These are phyloP conservation scores for Chrysomallon squamiferum DNA, from an alignment of 1,140 invertebrate species.

Conservation along the genomic window DNA sequence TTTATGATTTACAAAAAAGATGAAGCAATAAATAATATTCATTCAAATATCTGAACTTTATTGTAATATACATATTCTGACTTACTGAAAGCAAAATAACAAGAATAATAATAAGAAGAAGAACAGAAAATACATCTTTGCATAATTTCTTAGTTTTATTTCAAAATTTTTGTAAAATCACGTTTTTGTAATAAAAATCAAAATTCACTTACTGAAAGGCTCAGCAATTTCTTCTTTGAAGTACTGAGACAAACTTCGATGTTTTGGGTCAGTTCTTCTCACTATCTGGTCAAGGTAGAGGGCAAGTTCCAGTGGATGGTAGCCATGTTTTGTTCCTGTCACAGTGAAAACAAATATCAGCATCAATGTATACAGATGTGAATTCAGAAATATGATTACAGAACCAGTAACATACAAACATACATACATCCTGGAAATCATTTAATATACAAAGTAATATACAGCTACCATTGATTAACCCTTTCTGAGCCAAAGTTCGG, in stretches of 20 bases:
- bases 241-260: constrained; percentile 53
- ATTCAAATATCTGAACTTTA: neutral
- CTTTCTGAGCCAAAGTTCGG: too few relatives aligned
- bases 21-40: too few relatives aligned
- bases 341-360: constrained; percentile 2
- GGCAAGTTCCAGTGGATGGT: constrained; percentile 61
- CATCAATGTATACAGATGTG: neutral
- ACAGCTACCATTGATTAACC: too few relatives aligned
- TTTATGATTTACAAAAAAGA: too few relatives aligned
- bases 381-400: neutral
- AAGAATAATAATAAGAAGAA: too few relatives aligned
- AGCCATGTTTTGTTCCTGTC: constrained; percentile 49
- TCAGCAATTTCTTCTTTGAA: constrained; percentile 62
- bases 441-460: too few relatives aligned
- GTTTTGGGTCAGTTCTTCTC: constrained; percentile 53
- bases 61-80: neutral
- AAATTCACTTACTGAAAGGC: constrained; percentile 60
- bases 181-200: too few relatives aligned
- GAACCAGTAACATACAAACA: neutral
- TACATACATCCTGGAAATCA: too few relatives aligned
- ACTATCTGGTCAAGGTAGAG: constrained; percentile 63
- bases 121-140: too few relatives aligned
- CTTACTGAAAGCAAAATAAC: neutral
- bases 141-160: neutral
- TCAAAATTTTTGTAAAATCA: neutral